Evolutionary conservation across 2,888 invertebrate genomes (phyloP).

Genomic region (Pandemis cinnamomeana): DNA sequence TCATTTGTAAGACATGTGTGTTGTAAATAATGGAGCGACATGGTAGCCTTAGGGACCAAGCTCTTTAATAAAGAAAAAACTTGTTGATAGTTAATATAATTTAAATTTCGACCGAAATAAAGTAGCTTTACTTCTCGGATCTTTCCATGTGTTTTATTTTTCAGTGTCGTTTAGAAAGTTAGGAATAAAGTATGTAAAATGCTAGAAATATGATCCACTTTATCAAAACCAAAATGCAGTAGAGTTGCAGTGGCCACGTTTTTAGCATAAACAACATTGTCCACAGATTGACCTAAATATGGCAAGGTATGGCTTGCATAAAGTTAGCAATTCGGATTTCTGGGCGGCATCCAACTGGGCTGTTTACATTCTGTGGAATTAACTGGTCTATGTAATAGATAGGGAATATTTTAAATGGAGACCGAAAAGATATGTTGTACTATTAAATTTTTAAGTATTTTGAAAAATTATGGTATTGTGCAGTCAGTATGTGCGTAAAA

Average conservation of each 20-base stretch:
- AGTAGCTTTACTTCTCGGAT: too few relatives aligned
- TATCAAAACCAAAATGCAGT: slow-evolving; percentile 43
- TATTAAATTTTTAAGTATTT: neutral
- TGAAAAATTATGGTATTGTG: too few relatives aligned
- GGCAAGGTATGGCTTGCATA: slow-evolving; percentile 59
- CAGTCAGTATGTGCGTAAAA: too few relatives aligned
- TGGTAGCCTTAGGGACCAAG: too few relatives aligned
- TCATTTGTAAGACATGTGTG: too few relatives aligned
- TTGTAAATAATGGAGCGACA: too few relatives aligned
- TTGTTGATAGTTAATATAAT: too few relatives aligned
- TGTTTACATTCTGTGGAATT: slow-evolving; percentile 1
- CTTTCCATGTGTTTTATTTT: too few relatives aligned
- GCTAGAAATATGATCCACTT: slow-evolving; percentile 34
- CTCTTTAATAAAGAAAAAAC: too few relatives aligned
- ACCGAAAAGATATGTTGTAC: neutral
- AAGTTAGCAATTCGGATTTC: slow-evolving; percentile 60
- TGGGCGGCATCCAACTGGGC: slow-evolving; percentile 66
- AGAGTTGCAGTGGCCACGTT: slow-evolving; percentile 47
- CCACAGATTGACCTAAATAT: slow-evolving; percentile 67
- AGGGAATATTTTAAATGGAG: neutral
- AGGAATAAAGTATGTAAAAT: neutral
- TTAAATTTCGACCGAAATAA: too few relatives aligned
- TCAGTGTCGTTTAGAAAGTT: too few relatives aligned
- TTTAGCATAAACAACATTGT: slow-evolving; percentile 54
- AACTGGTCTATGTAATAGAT: neutral